Evolutionary conservation across 1,140 invertebrate species (phyloP), one percentile per base, ranked within the genome.

Genomic region (Periplaneta americana): DNA sequence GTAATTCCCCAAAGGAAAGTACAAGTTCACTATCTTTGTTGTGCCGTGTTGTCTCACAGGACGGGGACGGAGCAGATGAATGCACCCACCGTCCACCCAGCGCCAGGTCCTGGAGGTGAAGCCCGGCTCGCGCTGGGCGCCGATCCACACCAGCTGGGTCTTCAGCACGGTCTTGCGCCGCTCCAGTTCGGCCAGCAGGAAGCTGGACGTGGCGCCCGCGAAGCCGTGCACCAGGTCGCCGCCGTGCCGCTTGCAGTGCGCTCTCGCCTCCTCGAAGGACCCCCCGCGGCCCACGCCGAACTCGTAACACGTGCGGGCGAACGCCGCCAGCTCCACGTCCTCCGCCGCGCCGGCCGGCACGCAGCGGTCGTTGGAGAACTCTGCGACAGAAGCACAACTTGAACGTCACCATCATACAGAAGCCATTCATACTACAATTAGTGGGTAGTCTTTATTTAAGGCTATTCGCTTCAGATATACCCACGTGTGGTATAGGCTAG

Each of bases 81-180:
- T 17, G 39, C 6, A 15, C 91, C 90, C 88, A 97, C 96, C 96
- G 86, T 96, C 93, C 31, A 97, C 94, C 96, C 96, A 97, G 88
- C 94, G 94, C 96, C 96, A 98, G 2, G 93, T 96, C 80, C 95
- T 91, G 0, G 93, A 93, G 0, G 93, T 95, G 37, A 96, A 91
- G 17, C 94, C 92, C 0, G 95, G 95, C 84, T 97, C 96, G 85
- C 96, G 96, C 85, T 95, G 94, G 0, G 95, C 96, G 1, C 97
- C 96, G 48, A 98, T 95, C 97, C 97, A 98, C 0, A 98, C 94
- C 34, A 98, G 88, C 85, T 96, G 95, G 0, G 95, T 95, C 86
- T 96, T 96, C 15, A 97, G 85, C 75, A 92, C 93, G 0, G 92
- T 88, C 85, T 96, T 96, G 31, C 94, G 88, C 79, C 95, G 89